These are phyloP conservation scores for Anguilla marmorata DNA, from an alignment of 2,797 vertebrate genomes.

Conservation along the genomic window DNA sequence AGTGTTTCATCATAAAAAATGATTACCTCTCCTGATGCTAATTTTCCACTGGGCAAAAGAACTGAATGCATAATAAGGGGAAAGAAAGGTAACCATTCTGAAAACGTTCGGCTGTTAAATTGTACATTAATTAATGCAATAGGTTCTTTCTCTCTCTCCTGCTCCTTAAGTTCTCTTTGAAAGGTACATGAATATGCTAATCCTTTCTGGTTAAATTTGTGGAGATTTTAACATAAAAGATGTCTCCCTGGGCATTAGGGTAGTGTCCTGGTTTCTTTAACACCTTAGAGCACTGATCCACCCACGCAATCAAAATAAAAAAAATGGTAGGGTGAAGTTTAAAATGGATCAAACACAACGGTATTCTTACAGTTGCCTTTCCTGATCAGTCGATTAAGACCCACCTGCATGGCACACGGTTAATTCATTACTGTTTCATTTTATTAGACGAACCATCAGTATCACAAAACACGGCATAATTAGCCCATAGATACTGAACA, in stretches of 20 bases:
- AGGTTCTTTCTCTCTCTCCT: not conserved
- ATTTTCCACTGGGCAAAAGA: not conserved
- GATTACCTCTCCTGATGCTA: not conserved
- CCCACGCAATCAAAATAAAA: not conserved
- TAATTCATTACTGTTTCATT: no score
- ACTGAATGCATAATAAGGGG: conserved; percentile 13
- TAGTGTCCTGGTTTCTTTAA: not conserved
- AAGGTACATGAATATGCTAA: conserved; percentile 6
- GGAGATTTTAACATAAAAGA: conserved; percentile 17
- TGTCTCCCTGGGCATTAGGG: not conserved
- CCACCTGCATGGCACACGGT: no score
- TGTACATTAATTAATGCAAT: conserved; percentile 23
- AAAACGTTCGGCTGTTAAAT: conserved; percentile 12
- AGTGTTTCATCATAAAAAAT: not conserved
- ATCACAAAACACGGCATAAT: no score
- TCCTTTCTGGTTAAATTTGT: not conserved
- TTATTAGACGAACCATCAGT: no score
- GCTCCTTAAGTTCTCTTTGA: not conserved
- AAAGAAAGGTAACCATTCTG: conserved; percentile 11
- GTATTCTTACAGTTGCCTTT: not conserved
- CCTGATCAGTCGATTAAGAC: not conserved
- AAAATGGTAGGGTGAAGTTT: not conserved
- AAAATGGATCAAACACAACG: not conserved
- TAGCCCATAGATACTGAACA: no score
- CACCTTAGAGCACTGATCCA: not conserved